Base-by-base conservation (phyloP, 2,888 invertebrate genomes). In the Fabriciana adippe region DNA sequence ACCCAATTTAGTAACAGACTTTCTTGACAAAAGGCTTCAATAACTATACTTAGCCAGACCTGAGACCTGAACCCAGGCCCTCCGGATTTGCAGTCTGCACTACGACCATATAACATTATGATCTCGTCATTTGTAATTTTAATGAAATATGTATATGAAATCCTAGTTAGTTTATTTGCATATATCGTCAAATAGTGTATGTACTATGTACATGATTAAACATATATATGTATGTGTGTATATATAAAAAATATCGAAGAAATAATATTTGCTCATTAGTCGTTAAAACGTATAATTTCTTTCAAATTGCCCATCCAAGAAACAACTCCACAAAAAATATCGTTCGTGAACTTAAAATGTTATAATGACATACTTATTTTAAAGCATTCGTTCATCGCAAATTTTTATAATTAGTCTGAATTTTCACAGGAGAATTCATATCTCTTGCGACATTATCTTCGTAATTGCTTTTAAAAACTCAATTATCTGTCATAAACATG, bases 401-500 rank as follows among this genome's bases (percentile, higher is more conserved):
- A 64, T 67, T 64, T 69, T 69, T 65, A 69, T 67, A 67, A 71
- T 69, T 67, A 64, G 55, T 31, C 47, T 31, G 62, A 57, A 65
- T 70, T 57, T 69, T 59, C 67, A 65, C 63, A 63, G 50, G 61
- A 55, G 65, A 61, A 70, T 62, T 64, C 57, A 41, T 59, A 48
- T 64, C 68, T 45, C 48, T 67, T 54, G 48, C 53, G 55, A 67
- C 55, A 65, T 69, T 65, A 71, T 67, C 68, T 66, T 62, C 2
- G 61, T 65, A 67, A 69, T 69, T 65, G 51, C 61, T 59, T 71
- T 69, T 69, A 57, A 73, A 74, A 64, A 71, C 68, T 69, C 68
- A 75, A 76, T 75, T 77, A 74, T 68, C 67, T 71, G 70, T 74
- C 73, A 69, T 77, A 75, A 76, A 75, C 66, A 67, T 72, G 60